Evolutionary conservation across 2,888 invertebrate genomes (phyloP), one percentile per base, ranked within the genome.

Genomic region (Branchellion lobata): DNA sequence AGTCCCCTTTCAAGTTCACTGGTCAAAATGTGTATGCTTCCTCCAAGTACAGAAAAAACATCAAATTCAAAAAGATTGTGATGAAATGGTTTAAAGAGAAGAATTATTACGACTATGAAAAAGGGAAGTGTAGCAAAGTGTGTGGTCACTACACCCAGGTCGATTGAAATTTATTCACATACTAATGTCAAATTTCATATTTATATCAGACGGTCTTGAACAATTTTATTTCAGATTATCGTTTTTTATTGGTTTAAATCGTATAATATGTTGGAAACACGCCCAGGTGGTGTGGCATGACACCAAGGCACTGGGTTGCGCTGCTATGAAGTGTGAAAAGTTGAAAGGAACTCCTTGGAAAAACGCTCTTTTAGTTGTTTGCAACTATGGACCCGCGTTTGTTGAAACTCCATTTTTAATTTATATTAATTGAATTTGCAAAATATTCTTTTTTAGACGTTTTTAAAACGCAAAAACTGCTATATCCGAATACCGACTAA

Each of bases 121-220:
- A 8, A 3, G 5, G 11, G 14, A 18, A 8, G 24, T 57, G 61
- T n/a, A 57, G 14, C 21, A 5, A 5, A 5, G n/a, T 57, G 11
- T 57, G 61, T n/a, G 61, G 61, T 5, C 61, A 57, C 21, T 57
- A 57, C 61, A 57, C 61, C 21, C 61, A 57, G 61, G 61, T 57
- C 3, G 18, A n/a, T n/a, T n/a, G n/a, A n/a, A n/a, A n/a, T n/a
- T n/a, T n/a, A n/a, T n/a, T n/a, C n/a, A n/a, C n/a, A n/a, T n/a
- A n/a, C n/a, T n/a, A n/a, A n/a, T n/a, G n/a, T n/a, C n/a, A n/a
- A n/a, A n/a, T n/a, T n/a, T n/a, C n/a, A n/a, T n/a, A n/a, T n/a
- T n/a, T n/a, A n/a, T n/a, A n/a, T n/a, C n/a, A n/a, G n/a, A n/a
- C n/a, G n/a, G n/a, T n/a, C n/a, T n/a, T n/a, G n/a, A n/a, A n/a